phyloP scores from a whole-genome alignment of 2,113 vertebrate genomes.

The Isurus oxyrinchus region DNA sequence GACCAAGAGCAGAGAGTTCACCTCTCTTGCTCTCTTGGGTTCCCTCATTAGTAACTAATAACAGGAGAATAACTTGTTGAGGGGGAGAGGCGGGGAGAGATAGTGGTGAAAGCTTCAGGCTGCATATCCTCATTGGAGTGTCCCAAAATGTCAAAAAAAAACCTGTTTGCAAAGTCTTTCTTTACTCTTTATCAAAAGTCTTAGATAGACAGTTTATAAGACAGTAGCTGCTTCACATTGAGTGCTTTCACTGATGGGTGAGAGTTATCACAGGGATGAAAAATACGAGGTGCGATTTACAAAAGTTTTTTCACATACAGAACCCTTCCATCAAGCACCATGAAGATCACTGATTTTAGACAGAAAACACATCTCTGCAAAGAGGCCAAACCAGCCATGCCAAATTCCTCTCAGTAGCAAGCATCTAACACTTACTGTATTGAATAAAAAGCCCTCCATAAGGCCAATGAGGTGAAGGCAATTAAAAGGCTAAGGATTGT shows the following conservation, averaged over 20 bases:
- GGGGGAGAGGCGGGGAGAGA: no score
- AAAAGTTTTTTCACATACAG: not conserved
- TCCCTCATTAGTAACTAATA: not conserved
- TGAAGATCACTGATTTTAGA: not conserved
- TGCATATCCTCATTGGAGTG: not conserved
- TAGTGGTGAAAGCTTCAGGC: not conserved
- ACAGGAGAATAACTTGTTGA: not conserved
- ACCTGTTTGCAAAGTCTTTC: not conserved
- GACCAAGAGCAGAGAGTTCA: not conserved
- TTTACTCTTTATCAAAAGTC: not conserved
- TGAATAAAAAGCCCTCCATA: not conserved
- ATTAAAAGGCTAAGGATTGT: not conserved
- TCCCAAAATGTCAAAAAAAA: not conserved
- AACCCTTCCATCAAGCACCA: not conserved
- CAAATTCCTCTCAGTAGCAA: not conserved
- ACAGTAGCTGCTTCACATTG: not conserved
- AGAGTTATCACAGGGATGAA: not conserved
- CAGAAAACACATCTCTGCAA: not conserved
- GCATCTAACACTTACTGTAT: not conserved
- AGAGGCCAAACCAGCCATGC: not conserved
- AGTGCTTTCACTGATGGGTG: not conserved
- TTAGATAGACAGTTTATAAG: not conserved
- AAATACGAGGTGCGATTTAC: not conserved
- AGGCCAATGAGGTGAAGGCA: not conserved
- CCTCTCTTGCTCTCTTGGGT: not conserved